phyloP scores from a whole-genome alignment of 2,113 vertebrate species.

The Oryzias celebensis region DNA sequence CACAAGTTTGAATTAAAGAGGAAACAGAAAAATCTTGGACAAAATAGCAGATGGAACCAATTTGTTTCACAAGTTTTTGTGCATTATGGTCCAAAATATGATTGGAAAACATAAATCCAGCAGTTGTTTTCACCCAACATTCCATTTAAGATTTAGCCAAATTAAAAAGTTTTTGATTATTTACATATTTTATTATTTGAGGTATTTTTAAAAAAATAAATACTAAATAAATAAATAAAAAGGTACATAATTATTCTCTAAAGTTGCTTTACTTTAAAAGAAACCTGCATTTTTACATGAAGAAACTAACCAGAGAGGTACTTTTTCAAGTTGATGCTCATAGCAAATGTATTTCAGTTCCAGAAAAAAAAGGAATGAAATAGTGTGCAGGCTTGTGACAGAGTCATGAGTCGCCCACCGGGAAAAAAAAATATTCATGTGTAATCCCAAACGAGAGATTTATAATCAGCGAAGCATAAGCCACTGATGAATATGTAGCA shows the following conservation, averaged over 20 bases:
- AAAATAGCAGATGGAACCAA: too few species aligned
- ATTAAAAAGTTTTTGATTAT: constrained; percentile 29
- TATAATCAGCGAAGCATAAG: constrained; percentile 49
- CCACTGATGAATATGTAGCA: constrained; percentile 55
- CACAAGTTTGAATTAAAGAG: too few species aligned
- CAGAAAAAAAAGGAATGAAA: constrained; percentile 30
- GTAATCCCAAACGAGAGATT: constrained; percentile 54
- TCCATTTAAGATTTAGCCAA: constrained; percentile 22
- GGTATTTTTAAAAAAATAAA: constrained; percentile 22
- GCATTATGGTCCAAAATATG: background rate
- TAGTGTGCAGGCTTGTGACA: constrained; percentile 39
- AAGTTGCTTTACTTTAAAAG: background rate
- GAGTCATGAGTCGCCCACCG: constrained; percentile 52
- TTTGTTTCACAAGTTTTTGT: too few species aligned
- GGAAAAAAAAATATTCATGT: constrained; percentile 49
- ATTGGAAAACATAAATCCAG: constrained; percentile 5
- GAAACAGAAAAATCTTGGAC: too few species aligned
- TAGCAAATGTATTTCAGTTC: constrained; percentile 38
- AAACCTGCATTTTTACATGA: constrained; percentile 12
- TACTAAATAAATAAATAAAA: too few species aligned
- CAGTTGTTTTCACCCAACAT: constrained; percentile 30
- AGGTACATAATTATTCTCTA: too few species aligned
- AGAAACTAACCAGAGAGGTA: constrained; percentile 19
- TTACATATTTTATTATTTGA: constrained; percentile 33
- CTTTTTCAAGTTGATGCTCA: constrained; percentile 48